Evolutionary conservation across 2,113 vertebrate genomes (phyloP), one percentile per base, ranked within the genome.

Genomic region (Pachycephala philippinensis): DNA sequence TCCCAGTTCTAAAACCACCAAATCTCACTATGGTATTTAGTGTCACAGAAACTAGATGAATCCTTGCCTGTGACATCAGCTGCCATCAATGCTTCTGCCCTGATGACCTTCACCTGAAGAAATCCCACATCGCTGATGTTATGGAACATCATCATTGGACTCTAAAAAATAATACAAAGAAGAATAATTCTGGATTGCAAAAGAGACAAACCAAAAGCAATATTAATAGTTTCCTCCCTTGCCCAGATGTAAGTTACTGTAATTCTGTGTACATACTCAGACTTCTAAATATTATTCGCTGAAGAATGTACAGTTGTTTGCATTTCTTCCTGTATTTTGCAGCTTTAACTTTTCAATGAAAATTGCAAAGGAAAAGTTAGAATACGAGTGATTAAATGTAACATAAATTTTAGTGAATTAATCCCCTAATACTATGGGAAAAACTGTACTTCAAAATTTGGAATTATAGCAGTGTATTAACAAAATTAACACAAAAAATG

Each of bases 81-180:
- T 56, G 99, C 99, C 99, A 99, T 99, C 98, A 99, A 98, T 65
- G 99, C 99, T 98, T 99, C 99, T 52, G 99, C 99, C 95, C 98
- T 98, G 98, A 99, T 99, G 96, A 99, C 98, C 98, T 99, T 99
- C 97, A 99, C 99, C 97, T 99, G 99, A 94, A 99, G 98, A 96
- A 99, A 98, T 61, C 99, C 99, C 82, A 99, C 99, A 74, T 99
- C 99, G 89, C 99, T 99, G 95, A 99, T 96, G 97, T 99, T 99
- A 96, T 98, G 98, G 95, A 99, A 98, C 84, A 99, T 99, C 96
- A 97, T 96, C 98, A 98, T 93, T 65, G 98, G 96, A 87, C 98
- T 98, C 99, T 99, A 98, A 92, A 98, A 97, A 97, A 97, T n/a
- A 89, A 80, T 44, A 90, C 91, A 47, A 84, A n/a, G 33, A 71